A percentile compares a stretch with the other conserved stretches of the same genome.
These are phyloP conservation scores for Mactra quadrangularis DNA, from an alignment of 1,140 invertebrate genomes.

Conservation along the genomic window DNA sequence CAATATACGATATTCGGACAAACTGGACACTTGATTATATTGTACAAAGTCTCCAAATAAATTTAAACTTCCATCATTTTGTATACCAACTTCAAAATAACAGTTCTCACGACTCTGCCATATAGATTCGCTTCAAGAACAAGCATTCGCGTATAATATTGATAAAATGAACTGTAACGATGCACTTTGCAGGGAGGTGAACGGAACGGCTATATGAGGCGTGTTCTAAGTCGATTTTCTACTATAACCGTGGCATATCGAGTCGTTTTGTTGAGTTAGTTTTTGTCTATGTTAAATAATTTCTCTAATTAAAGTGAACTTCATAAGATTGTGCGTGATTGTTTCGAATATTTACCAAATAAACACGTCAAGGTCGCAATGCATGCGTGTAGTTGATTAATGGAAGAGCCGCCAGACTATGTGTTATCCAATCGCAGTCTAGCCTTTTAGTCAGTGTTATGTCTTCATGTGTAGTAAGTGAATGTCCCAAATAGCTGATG, in stretches of 20 bases:
- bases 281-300: neutral
- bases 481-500: conserved; percentile 29
- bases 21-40: too few relatives aligned
- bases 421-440: conserved; percentile 61
- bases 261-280: neutral
- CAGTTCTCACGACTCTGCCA: too few relatives aligned
- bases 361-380: conserved; percentile 46
- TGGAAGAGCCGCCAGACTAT: conserved; percentile 61
- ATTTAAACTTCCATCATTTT: too few relatives aligned
- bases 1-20: neutral
- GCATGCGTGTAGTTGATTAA: conserved; percentile 32
- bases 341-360: neutral
- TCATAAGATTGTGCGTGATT: neutral
- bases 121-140: neutral
- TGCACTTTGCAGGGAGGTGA: neutral
- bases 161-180: neutral
- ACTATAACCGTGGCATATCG: neutral
- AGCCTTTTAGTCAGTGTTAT: conserved; percentile 46
- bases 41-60: too few relatives aligned
- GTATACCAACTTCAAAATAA: too few relatives aligned
- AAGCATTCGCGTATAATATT: neutral
- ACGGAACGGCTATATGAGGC: conserved; percentile 7
- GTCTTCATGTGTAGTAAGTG: conserved; percentile 56
- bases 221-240: neutral
- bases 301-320: neutral